Evolutionary conservation across 2,113 vertebrate species (phyloP).

Genomic region (Rhipidura dahli): DNA sequence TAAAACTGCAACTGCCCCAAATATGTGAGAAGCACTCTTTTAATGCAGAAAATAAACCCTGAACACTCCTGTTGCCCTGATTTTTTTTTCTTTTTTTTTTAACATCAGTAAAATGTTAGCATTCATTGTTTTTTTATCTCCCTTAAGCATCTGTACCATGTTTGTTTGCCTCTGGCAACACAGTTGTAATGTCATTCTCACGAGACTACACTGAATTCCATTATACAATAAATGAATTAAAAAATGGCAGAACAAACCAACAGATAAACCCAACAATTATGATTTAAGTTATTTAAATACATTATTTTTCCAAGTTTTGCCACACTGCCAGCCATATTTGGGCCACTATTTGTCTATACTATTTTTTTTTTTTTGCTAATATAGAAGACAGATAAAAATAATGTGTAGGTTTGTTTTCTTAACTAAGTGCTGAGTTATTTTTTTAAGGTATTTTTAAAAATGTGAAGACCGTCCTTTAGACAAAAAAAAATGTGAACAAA

Average conservation of each 20-base stretch:
- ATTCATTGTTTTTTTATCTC: not conserved
- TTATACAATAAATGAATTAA: not conserved
- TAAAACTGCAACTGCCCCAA: not conserved
- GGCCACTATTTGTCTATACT: rapidly evolving
- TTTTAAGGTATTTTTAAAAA: not conserved
- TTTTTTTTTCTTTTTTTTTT: not conserved
- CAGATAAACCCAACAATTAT: not conserved
- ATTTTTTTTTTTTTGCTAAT: not conserved
- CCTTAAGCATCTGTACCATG: not conserved
- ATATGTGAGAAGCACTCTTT: not conserved
- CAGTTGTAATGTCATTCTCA: not conserved
- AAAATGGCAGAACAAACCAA: not conserved
- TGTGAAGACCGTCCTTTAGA: not conserved
- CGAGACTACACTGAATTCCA: not conserved
- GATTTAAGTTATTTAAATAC: not conserved
- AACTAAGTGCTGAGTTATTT: not conserved
- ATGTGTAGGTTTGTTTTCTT: rapidly evolving
- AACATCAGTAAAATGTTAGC: not conserved
- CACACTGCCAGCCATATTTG: not conserved
- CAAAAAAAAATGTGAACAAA: not conserved
- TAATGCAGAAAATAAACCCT: not conserved
- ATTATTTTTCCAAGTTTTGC: not conserved
- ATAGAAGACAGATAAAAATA: not conserved
- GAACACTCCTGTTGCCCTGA: rapidly evolving
- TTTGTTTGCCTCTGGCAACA: constrained; percentile 20